phyloP scores from a whole-genome alignment of 37 sponge, comb jelly and placozoan species.

The Oscarella lobularis region DNA sequence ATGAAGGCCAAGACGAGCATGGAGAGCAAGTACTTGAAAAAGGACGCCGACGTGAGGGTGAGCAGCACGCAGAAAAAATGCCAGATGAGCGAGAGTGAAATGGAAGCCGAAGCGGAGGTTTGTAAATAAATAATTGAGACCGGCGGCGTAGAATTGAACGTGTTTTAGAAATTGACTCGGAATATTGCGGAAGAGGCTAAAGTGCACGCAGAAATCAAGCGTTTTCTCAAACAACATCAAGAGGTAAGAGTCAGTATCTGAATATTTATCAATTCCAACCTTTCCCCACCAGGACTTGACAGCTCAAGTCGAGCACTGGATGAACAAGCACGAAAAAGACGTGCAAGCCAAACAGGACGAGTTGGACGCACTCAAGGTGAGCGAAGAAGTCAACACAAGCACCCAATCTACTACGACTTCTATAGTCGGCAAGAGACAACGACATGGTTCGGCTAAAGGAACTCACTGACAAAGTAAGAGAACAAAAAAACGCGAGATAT shows the following conservation, averaged over 20 bases:
- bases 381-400: background rate
- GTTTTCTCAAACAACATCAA: constrained; percentile 61
- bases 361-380: constrained; percentile 57
- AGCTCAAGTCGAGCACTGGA: constrained; percentile 83
- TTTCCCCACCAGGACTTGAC: constrained; percentile 35
- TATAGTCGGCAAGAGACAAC: constrained; percentile 49
- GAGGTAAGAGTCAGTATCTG: constrained; percentile 14
- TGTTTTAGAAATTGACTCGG: constrained; percentile 18
- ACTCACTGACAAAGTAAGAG: constrained; percentile 53
- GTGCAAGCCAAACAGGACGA: constrained; percentile 48
- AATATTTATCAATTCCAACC: background rate
- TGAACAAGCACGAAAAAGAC: constrained; percentile 81
- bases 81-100: background rate
- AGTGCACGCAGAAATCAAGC: constrained; percentile 38
- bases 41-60: background rate
- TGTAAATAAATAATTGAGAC: background rate
- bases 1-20: constrained; percentile 25
- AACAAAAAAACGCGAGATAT: background rate
- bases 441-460: constrained; percentile 56
- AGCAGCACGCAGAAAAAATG: background rate
- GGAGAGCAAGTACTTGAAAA: constrained; percentile 1
- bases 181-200: constrained; percentile 66
- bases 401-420: background rate
- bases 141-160: background rate
- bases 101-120: background rate